Conservation (phyloP, 2,797 vertebrate genomes). For the Alosa sapidissima region DNA sequence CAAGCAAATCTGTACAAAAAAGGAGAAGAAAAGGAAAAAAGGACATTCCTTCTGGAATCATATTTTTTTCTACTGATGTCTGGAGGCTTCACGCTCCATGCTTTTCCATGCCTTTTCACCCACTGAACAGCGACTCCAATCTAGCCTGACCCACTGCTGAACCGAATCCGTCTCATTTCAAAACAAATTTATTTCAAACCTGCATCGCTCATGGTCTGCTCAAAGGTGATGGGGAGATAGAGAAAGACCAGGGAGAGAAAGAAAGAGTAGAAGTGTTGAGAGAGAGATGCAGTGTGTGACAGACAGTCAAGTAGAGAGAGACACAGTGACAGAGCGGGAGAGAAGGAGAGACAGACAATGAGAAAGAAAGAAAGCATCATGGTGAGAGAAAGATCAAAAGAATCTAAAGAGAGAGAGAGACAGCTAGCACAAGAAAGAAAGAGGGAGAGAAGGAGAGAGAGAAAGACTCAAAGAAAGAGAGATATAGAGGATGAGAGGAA, state of each 20-base stretch:
- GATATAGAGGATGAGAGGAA: not conserved
- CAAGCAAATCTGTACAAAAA: not conserved
- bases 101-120: conserved; percentile 11
- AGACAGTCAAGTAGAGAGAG: not conserved
- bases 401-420: not conserved
- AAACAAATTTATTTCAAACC: conserved; percentile 58
- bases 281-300: not conserved
- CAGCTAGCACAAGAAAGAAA: not conserved
- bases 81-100: conserved; percentile 29
- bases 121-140: conserved; percentile 24
- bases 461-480: not conserved
- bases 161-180: conserved; percentile 44
- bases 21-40: not conserved
- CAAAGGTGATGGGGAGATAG: conserved; percentile 60
- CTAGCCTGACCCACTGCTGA: not conserved
- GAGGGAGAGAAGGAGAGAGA: not conserved
- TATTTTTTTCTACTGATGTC: not conserved
- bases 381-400: not conserved
- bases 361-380: not conserved
- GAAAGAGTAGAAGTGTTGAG: not conserved
- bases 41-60: not conserved
- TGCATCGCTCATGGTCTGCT: conserved; percentile 56
- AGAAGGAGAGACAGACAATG: not conserved
- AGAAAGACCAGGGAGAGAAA: conserved; percentile 36
- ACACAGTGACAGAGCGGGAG: not conserved